Conservation (phyloP, 2,888 invertebrate species). For the Amphimallon solstitiale region DNA sequence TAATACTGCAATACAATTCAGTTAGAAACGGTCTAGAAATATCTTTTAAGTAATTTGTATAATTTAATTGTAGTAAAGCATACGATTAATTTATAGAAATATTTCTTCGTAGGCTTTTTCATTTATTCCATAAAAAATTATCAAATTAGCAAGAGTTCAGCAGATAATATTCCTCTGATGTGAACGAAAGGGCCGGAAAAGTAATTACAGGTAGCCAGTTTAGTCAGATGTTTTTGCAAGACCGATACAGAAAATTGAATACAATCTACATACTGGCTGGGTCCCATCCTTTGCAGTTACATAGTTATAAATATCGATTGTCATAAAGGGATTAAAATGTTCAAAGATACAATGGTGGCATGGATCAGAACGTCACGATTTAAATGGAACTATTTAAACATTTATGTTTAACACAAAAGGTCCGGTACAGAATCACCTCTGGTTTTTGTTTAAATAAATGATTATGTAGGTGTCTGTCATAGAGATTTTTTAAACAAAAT, state of each 20-base stretch:
- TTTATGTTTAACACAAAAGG: conserved; percentile 2
- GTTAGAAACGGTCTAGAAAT: too few species aligned
- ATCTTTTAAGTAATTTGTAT: too few species aligned
- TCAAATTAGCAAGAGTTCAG: too few species aligned
- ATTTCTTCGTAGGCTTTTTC: too few species aligned
- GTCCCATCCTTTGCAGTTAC: background rate
- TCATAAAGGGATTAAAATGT: conserved; percentile 15
- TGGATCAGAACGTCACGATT: background rate
- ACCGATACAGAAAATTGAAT: conserved; percentile 11
- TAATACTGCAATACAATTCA: too few species aligned
- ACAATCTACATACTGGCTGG: conserved; percentile 16
- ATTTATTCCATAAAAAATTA: too few species aligned
- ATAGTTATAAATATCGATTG: conserved; percentile 27
- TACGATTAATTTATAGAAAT: too few species aligned
- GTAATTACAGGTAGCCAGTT: conserved; percentile 21
- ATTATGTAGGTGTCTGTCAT: background rate
- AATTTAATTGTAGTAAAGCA: too few species aligned
- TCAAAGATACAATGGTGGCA: background rate
- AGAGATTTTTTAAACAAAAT: conserved; percentile 7
- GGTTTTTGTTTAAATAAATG: background rate
- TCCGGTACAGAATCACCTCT: background rate
- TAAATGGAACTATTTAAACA: conserved; percentile 7
- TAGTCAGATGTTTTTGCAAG: conserved; percentile 12
- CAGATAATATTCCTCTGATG: too few species aligned
- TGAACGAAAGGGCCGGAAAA: conserved; percentile 4